Evolutionary conservation across 2,113 vertebrate species (phyloP).

Genomic region (Callopanchax toddi): DNA sequence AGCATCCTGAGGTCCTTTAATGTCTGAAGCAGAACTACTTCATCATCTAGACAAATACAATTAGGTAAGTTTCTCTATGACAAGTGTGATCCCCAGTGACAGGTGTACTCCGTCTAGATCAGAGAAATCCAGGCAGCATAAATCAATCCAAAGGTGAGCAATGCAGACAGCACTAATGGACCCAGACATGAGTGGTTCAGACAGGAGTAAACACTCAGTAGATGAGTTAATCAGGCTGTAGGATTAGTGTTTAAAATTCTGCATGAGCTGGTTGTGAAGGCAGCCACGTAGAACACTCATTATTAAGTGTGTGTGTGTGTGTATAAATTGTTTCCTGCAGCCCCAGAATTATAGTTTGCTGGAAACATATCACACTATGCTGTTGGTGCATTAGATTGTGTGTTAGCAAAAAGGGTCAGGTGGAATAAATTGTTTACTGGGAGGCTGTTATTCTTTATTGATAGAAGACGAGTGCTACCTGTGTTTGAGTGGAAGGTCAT

Average conservation of each 20-base stretch:
- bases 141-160: constrained; percentile 67
- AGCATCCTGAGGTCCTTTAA: constrained; percentile 52
- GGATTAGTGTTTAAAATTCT: constrained; percentile 70
- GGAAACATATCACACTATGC: constrained; percentile 22
- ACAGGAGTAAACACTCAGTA: constrained; percentile 71
- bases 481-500: constrained; percentile 27
- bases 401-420: constrained; percentile 53
- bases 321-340: constrained; percentile 36
- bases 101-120: constrained; percentile 69
- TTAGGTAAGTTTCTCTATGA: constrained; percentile 59
- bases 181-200: constrained; percentile 60
- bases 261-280: constrained; percentile 56
- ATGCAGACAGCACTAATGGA: constrained; percentile 59
- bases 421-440: constrained; percentile 64
- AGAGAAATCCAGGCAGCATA: constrained; percentile 62
- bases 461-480: constrained; percentile 51
- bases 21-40: constrained; percentile 62
- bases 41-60: constrained; percentile 71
- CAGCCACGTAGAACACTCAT: constrained; percentile 67
- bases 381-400: constrained; percentile 46
- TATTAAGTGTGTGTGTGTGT: constrained; percentile 48
- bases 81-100: constrained; percentile 63
- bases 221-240: constrained; percentile 67
- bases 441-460: constrained; percentile 56
- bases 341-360: constrained; percentile 23